Evolutionary conservation across 2,113 vertebrate species (phyloP).

Genomic region (Microcebus griseorufus): DNA sequence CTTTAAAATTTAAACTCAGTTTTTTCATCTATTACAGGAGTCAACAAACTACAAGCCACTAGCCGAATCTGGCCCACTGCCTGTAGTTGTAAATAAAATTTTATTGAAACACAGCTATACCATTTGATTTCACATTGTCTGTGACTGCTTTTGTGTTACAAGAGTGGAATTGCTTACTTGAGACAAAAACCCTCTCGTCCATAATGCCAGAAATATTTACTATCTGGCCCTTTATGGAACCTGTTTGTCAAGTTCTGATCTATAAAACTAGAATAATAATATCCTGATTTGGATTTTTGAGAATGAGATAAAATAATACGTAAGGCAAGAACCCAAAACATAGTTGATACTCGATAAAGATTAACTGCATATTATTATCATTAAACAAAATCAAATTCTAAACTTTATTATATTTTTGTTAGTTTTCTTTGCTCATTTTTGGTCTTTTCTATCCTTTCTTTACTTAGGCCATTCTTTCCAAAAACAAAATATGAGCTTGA

Average conservation of each 20-base stretch:
- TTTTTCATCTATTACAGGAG: not conserved
- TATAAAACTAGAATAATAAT: not conserved
- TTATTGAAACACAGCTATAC: not conserved
- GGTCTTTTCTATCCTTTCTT: not conserved
- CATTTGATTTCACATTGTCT: not conserved
- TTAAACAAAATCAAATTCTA: not conserved
- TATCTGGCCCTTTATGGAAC: not conserved
- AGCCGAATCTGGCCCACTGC: not conserved
- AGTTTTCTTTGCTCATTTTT: not conserved
- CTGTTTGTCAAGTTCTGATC: not conserved
- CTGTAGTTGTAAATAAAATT: not conserved
- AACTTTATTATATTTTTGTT: not conserved
- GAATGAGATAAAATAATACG: not conserved
- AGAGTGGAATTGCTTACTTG: not conserved
- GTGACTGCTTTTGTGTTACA: not conserved
- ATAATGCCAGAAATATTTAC: not conserved
- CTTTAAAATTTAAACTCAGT: not conserved
- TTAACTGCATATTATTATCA: not conserved
- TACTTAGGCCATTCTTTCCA: not conserved
- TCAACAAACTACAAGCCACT: not conserved
- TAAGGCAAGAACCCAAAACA: not conserved
- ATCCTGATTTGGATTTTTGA: not conserved
- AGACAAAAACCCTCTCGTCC: not conserved
- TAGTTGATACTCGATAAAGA: not conserved
- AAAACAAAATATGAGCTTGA: slow-evolving; percentile 55